Base-by-base conservation (phyloP, 1,140 invertebrate species). In the Argopecten irradians region DNA sequence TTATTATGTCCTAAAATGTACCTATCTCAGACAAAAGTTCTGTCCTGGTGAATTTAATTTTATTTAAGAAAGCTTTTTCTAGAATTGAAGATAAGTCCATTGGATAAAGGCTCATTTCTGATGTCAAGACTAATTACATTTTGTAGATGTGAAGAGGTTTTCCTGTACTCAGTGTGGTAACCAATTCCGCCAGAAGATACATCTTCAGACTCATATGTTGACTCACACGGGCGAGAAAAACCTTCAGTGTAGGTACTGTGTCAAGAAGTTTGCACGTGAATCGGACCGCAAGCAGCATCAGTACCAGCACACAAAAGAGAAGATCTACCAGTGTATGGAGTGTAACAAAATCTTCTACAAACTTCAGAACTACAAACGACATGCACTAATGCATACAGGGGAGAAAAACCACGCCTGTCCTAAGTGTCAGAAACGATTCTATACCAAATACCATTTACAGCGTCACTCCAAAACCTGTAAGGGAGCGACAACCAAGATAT, bases 91-190 rank as follows among this genome's bases (percentile, higher is more conserved):
- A n/a, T n/a, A n/a, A n/a, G n/a, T n/a, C n/a, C n/a, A n/a, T n/a
- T n/a, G n/a, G n/a, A n/a, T n/a, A n/a, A n/a, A n/a, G n/a, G n/a
- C n/a, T n/a, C n/a, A n/a, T n/a, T n/a, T n/a, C n/a, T n/a, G n/a
- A n/a, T n/a, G n/a, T n/a, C n/a, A n/a, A n/a, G n/a, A n/a, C n/a
- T n/a, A n/a, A n/a, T 84, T 85, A 83, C 34, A 86, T 39, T 88
- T 89, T 90, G 0, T 89, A 93, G 93, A 91, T 88, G 91, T 92
- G 85, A 91, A 89, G 92, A 96, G 96, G 1, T 96, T 96, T 91
- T 94, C 95, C 0, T 97, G 96, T 90, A 92, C 96, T 92, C 93
- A 96, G 35, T 97, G 96, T 91, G 94, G 94, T 88, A 96, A 96
- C 93, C 95, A 95, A 0, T 97, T 97, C 91, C 96, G 96, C 89